These are phyloP conservation scores for Hippocampus mohnikei DNA, from an alignment of 2,113 vertebrate genomes.

Conservation along the genomic window DNA sequence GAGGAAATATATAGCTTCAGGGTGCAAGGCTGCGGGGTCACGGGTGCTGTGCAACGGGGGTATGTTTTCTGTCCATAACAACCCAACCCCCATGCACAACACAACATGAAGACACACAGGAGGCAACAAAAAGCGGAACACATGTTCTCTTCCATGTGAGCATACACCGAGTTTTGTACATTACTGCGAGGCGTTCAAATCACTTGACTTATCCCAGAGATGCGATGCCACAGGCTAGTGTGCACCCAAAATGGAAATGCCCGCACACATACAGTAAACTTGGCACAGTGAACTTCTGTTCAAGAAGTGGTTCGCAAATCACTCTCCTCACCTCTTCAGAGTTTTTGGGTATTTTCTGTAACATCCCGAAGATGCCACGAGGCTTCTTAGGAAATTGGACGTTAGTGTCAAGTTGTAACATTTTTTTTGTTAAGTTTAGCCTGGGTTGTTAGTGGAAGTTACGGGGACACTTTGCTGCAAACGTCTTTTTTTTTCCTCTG, in stretches of 20 bases:
- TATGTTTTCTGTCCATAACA: slow-evolving; percentile 67
- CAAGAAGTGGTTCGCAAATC: no score
- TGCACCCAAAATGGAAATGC: neutral
- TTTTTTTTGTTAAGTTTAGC: no score
- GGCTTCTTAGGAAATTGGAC: no score
- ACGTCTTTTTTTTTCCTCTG: no score
- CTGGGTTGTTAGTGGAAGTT: no score
- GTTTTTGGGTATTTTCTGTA: no score
- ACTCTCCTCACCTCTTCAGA: no score
- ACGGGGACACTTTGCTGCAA: no score
- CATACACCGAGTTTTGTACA: slow-evolving; percentile 2
- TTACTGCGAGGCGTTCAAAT: slow-evolving; percentile 20
- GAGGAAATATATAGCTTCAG: slow-evolving; percentile 55
- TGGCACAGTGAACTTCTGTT: neutral
- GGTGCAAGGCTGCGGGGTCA: slow-evolving; percentile 60
- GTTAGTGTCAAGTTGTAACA: no score
- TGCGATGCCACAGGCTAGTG: slow-evolving; percentile 20
- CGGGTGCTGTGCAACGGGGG: slow-evolving; percentile 57
- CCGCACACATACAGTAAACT: neutral
- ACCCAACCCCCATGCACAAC: slow-evolving; percentile 37
- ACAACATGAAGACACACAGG: slow-evolving; percentile 28
- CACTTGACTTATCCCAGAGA: slow-evolving; percentile 21
- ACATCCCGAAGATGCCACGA: no score
- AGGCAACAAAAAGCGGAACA: slow-evolving; percentile 10
- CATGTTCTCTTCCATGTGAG: neutral